A percentile compares a stretch with the other conserved stretches of the same genome.
Conservation (phyloP, 2,888 invertebrate species). For the Epinotia bilunana region DNA sequence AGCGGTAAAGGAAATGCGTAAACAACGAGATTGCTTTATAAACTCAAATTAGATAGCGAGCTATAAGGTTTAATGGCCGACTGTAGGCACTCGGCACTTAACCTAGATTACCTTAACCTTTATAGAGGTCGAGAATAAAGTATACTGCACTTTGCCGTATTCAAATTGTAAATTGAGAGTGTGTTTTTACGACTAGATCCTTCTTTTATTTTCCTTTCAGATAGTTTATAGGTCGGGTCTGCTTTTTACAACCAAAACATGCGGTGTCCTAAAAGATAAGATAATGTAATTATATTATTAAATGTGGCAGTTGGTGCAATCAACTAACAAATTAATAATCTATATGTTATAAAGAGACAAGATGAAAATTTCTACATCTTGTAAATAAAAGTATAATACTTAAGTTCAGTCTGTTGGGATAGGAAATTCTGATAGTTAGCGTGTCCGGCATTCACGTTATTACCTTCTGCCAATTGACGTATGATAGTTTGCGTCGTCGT, state of each 20-base stretch:
- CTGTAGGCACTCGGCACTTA: constrained; percentile 15
- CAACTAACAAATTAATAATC: too few relatives aligned
- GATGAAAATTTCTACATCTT: too few relatives aligned
- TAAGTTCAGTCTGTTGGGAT: too few relatives aligned
- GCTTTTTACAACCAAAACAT: not conserved
- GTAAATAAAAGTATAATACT: too few relatives aligned
- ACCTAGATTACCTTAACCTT: constrained; percentile 26
- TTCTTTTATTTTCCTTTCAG: not conserved
- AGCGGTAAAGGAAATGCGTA: not conserved
- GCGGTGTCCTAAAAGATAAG: too few relatives aligned
- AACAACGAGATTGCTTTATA: not conserved
- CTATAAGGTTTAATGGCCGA: constrained; percentile 3
- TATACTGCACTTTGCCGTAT: constrained; percentile 2
- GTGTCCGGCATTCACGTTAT: too few relatives aligned
- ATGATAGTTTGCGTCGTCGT: too few relatives aligned
- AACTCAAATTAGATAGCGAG: constrained; percentile 1
- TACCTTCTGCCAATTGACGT: too few relatives aligned
- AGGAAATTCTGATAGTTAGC: too few relatives aligned
- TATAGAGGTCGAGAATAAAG: constrained; percentile 10
- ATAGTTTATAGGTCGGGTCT: not conserved
- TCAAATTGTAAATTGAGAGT: not conserved
- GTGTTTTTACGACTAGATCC: not conserved
- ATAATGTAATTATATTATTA: too few relatives aligned
- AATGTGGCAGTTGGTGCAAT: too few relatives aligned
- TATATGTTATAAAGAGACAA: too few relatives aligned